phyloP scores from a whole-genome alignment of 92 coral and sea anemone genomes.

The Zoanthus gigantus region DNA sequence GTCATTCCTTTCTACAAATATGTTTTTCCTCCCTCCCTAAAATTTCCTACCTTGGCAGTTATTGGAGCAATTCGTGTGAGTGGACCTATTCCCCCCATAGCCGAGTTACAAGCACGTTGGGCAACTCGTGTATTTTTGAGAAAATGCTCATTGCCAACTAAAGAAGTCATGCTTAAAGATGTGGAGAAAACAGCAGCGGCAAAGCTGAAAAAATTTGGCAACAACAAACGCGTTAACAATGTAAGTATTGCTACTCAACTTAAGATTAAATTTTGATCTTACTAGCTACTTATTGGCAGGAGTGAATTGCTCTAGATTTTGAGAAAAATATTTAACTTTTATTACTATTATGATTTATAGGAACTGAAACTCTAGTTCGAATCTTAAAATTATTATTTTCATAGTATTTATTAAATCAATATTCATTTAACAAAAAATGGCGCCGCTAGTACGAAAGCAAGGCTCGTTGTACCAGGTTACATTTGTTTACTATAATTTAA shows the following conservation, averaged over 20 bases:
- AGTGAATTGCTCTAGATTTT: no score
- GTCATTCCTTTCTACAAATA: slow-evolving; percentile 77
- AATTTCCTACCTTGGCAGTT: slow-evolving; percentile 73
- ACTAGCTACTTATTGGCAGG: no score
- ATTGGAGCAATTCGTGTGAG: slow-evolving; percentile 75
- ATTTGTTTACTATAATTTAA: no score
- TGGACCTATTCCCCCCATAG: slow-evolving; percentile 70
- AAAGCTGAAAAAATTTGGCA: slow-evolving; percentile 25
- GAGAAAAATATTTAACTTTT: no score
- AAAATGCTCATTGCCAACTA: slow-evolving; percentile 61
- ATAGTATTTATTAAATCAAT: no score
- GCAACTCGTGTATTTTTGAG: slow-evolving; percentile 82
- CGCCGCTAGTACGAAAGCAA: no score
- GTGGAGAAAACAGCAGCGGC: slow-evolving; percentile 31
- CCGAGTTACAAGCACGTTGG: slow-evolving; percentile 88
- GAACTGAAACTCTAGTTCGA: no score
- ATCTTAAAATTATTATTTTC: no score
- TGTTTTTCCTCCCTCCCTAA: slow-evolving; percentile 69
- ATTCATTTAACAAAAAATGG: no score
- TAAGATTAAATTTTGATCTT: no score
- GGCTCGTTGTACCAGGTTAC: no score
- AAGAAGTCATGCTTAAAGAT: slow-evolving; percentile 71
- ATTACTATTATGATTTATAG: no score
- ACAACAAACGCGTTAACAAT: not conserved
- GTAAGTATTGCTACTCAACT: slow-evolving; percentile 1